phyloP scores from a whole-genome alignment of 2,888 invertebrate genomes.

The Drosophila flavopinicola region DNA sequence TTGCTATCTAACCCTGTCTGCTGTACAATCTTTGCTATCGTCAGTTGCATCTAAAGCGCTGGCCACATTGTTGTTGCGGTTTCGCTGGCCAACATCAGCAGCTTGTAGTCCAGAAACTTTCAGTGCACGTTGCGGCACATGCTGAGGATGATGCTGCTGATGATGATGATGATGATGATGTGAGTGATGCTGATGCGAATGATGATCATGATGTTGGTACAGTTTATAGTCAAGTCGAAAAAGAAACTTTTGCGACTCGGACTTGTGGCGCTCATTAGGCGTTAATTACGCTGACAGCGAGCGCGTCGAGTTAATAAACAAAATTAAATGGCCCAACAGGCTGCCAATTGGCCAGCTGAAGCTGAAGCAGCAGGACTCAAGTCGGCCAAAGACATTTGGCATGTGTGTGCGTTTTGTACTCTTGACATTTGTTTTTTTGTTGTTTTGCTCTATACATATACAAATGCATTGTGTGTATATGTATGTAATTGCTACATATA shows the following conservation, averaged over 20 bases:
- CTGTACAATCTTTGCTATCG: conserved; percentile 44
- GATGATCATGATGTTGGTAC: conserved; percentile 30
- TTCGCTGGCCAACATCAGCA: conserved; percentile 40
- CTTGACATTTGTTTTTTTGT: conserved; percentile 39
- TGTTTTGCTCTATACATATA: no score
- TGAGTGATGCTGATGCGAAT: conserved; percentile 3
- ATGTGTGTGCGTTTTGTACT: conserved; percentile 44
- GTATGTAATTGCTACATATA: conserved; percentile 36
- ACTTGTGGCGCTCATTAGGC: conserved; percentile 50
- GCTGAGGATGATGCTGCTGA: conserved; percentile 18
- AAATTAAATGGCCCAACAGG: conserved; percentile 56
- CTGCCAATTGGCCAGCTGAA: conserved; percentile 49
- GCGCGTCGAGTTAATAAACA: conserved; percentile 58
- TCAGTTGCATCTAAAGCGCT: conserved; percentile 59
- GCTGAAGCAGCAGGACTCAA: conserved; percentile 10
- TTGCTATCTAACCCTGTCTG: conserved; percentile 19
- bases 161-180: conserved; percentile 24
- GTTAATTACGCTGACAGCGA: conserved; percentile 49
- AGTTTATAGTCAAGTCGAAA: conserved; percentile 34
- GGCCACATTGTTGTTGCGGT: conserved; percentile 65
- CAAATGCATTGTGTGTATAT: not conserved
- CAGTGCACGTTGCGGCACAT: conserved; percentile 51
- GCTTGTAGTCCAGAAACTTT: conserved; percentile 47
- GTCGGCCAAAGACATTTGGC: conserved; percentile 52
- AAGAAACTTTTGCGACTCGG: conserved; percentile 41